Evolutionary conservation across 1,140 invertebrate species (phyloP), one percentile per base, ranked within the genome.

Genomic region (Trypoxylus dichotomus): DNA sequence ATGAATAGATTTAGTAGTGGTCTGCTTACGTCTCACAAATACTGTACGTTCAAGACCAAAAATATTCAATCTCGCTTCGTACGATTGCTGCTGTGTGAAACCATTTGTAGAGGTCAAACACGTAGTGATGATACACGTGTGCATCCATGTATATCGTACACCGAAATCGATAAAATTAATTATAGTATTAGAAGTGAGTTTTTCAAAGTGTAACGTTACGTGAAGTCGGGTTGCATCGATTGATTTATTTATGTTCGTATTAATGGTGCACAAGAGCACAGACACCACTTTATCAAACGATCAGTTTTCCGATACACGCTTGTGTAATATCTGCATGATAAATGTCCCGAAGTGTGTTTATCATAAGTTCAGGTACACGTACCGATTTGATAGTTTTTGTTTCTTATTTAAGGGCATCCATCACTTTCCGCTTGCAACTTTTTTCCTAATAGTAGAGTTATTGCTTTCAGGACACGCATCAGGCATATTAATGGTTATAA

Each of bases 281-380:
- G 47, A 54, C 47, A 54, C 47, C 47, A 54, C 47, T 54, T 54
- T 54, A 54, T 54, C 47, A n/a, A 54, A 54, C 15, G 47, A 54
- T 54, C 47, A n/a, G 7, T 54, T 54, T 54, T 54, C 19, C 47
- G 47, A 19, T 54, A 54, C 47, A 19, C 60, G 60, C 24, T 68
- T 68, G 60, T 68, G 60, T 27, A 68, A 68, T 68, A 68, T 68
- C 27, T 27, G 60, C 60, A 68, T 68, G 60, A 68, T 68, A 24
- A 68, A 68, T 68, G 27, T 68, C 60, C 60, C 27, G 60, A 10
- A 68, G 60, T 68, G 24, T 68, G 60, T 68, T 68, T 68, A 68
- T 29, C 21, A 68, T 68, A 68, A 68, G 27, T 68, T 68, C 60
- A 68, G 24, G 19, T 68, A 68, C 27, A 68, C 21, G 60, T 68